Percentiles rank a stretch among this genome's conserved stretches.
These are phyloP conservation scores for Nestor notabilis DNA, from an alignment of 2,113 vertebrate species.

Conservation along the genomic window DNA sequence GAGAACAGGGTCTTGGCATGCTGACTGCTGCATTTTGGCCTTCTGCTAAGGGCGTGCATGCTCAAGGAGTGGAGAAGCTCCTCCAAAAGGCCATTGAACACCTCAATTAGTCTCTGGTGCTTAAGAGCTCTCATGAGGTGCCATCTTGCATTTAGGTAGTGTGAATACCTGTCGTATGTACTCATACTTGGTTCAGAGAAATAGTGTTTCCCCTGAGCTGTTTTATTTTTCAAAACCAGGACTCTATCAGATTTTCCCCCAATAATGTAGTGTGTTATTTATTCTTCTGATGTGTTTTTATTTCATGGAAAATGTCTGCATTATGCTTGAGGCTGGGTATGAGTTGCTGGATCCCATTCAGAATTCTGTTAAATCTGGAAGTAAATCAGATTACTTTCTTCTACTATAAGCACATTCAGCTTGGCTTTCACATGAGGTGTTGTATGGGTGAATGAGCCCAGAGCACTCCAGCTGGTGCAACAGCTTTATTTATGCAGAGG, in stretches of 20 bases:
- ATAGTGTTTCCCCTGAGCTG: neutral
- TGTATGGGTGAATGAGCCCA: slow-evolving; percentile 62
- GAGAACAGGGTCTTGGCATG: neutral
- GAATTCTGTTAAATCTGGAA: slow-evolving; percentile 61
- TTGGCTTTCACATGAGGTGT: slow-evolving; percentile 55
- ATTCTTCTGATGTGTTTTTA: slow-evolving; percentile 57
- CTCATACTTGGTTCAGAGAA: slow-evolving; percentile 7
- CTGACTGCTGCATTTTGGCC: fast-evolving
- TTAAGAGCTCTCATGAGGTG: neutral
- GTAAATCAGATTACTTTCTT: slow-evolving; percentile 62
- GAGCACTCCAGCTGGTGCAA: slow-evolving; percentile 64
- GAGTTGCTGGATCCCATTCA: slow-evolving; percentile 47
- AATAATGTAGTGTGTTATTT: slow-evolving; percentile 30
- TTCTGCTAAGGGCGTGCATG: fast-evolving
- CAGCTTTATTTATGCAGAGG: slow-evolving; percentile 66
- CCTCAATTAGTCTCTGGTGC: neutral
- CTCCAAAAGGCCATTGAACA: neutral
- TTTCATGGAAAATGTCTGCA: neutral
- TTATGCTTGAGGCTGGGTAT: neutral
- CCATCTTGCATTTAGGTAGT: neutral
- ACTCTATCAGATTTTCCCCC: slow-evolving; percentile 9
- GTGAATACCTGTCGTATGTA: neutral
- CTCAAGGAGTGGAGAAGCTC: neutral
- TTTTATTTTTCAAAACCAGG: slow-evolving; percentile 5
- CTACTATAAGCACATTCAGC: slow-evolving; percentile 19